Conservation (phyloP, 2,113 vertebrate genomes). For the Holacanthus passer region DNA sequence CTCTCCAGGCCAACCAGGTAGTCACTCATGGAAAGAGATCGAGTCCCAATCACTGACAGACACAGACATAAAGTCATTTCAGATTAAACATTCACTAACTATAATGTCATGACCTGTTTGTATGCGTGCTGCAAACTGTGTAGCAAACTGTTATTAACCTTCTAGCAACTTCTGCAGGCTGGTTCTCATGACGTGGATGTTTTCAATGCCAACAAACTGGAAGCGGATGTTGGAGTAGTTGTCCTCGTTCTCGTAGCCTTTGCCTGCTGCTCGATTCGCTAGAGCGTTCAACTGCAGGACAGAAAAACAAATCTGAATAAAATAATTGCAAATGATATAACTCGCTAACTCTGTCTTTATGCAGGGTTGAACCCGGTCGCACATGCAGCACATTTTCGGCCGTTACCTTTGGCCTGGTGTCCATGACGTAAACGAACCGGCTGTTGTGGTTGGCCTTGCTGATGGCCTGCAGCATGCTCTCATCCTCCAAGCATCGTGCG, state of each 20-base stretch:
- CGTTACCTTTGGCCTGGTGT: constrained; percentile 94
- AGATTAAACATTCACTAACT: neutral
- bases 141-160: constrained; percentile 81
- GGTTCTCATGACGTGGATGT: constrained; percentile 97
- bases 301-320: neutral
- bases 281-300: constrained; percentile 92
- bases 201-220: constrained; percentile 99
- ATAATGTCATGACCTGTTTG: neutral
- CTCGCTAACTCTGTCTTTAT: neutral
- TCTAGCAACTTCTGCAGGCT: constrained; percentile 96
- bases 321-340: neutral
- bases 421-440: constrained; percentile 95
- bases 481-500: constrained; percentile 96
- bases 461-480: constrained; percentile 96
- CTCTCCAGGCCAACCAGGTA: constrained; percentile 93
- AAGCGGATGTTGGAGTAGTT: constrained; percentile 99
- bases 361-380: neutral
- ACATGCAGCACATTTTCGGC: neutral
- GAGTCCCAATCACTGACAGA: constrained; percentile 88
- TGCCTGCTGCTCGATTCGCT: constrained; percentile 97
- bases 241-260: constrained; percentile 99
- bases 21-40: constrained; percentile 91
- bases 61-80: neutral
- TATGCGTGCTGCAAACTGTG: neutral
- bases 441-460: constrained; percentile 95